phyloP scores from a whole-genome alignment of 2,888 invertebrate genomes.

The Urechis unicinctus region DNA sequence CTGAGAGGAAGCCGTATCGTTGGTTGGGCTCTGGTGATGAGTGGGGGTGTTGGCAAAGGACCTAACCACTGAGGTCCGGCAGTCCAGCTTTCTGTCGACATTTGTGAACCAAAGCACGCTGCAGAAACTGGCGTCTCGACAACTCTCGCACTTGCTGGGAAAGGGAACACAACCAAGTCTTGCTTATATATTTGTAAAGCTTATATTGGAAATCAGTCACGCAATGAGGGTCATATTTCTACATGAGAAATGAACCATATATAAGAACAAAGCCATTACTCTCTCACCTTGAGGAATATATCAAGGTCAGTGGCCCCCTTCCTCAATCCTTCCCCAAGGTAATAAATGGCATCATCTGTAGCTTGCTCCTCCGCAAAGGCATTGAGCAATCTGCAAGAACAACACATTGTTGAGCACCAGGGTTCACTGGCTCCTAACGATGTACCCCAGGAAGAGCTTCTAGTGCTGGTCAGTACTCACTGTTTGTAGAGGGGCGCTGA shows the following conservation, averaged over 20 bases:
- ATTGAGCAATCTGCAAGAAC: slow-evolving; percentile 67
- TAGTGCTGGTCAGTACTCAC: slow-evolving; percentile 54
- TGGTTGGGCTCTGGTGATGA: too few relatives aligned
- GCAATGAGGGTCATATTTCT: too few relatives aligned
- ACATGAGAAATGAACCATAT: too few relatives aligned
- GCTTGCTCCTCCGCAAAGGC: slow-evolving; percentile 97
- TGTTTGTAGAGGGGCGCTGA: slow-evolving; percentile 94
- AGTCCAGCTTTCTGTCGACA: slow-evolving; percentile 87
- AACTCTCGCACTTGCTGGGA: slow-evolving; percentile 80
- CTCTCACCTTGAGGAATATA: slow-evolving; percentile 73
- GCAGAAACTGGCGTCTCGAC: slow-evolving; percentile 91
- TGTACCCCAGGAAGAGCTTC: not conserved
- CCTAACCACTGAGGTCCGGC: slow-evolving; percentile 26
- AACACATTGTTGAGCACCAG: not conserved
- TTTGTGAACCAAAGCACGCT: slow-evolving; percentile 91
- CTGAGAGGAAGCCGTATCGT: too few relatives aligned
- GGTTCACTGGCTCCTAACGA: too few relatives aligned
- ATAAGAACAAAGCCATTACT: not conserved
- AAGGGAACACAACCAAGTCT: not conserved
- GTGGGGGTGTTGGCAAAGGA: too few relatives aligned
- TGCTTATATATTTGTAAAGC: not conserved
- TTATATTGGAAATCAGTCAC: too few relatives aligned
- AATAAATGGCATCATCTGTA: slow-evolving; percentile 96
- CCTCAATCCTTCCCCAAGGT: slow-evolving; percentile 89
- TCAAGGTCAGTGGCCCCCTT: slow-evolving; percentile 91